phyloP scores from a whole-genome alignment of 2,113 vertebrate species.

The Petromus typicus region DNA sequence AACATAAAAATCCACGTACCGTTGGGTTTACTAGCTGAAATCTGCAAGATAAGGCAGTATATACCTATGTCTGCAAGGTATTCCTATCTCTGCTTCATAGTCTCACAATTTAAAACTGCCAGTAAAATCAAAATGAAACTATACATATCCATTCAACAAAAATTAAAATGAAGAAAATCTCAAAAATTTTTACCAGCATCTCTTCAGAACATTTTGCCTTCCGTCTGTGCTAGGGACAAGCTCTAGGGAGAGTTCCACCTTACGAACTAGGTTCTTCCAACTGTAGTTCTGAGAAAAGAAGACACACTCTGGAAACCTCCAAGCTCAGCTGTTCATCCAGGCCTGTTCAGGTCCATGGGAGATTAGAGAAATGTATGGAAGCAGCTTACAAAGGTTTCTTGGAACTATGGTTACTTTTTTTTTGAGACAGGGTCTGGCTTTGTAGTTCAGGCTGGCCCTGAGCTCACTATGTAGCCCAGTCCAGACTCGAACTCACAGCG shows the following conservation, averaged over 20 bases:
- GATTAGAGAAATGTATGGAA: background rate
- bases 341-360: background rate
- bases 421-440: no score
- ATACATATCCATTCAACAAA: conserved; percentile 50
- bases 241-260: background rate
- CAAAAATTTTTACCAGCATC: background rate
- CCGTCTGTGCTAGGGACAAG: background rate
- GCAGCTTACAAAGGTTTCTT: conserved; percentile 30
- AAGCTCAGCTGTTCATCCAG: background rate
- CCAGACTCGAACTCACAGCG: no score
- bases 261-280: background rate
- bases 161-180: background rate
- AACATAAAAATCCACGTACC: conserved; percentile 34
- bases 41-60: conserved; percentile 36
- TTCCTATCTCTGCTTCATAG: conserved; percentile 34
- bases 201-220: conserved; percentile 19
- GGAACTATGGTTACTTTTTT: background rate
- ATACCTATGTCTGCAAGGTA: background rate
- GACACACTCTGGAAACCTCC: no score
- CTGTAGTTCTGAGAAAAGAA: background rate
- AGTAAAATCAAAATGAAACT: conserved; percentile 55
- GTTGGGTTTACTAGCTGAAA: conserved; percentile 42
- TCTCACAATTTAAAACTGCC: conserved; percentile 68
- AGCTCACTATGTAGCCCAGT: no score
- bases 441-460: no score